Evolutionary conservation across 2,113 vertebrate genomes (phyloP), one percentile per base, ranked within the genome.

Genomic region (Clarias batrachus): DNA sequence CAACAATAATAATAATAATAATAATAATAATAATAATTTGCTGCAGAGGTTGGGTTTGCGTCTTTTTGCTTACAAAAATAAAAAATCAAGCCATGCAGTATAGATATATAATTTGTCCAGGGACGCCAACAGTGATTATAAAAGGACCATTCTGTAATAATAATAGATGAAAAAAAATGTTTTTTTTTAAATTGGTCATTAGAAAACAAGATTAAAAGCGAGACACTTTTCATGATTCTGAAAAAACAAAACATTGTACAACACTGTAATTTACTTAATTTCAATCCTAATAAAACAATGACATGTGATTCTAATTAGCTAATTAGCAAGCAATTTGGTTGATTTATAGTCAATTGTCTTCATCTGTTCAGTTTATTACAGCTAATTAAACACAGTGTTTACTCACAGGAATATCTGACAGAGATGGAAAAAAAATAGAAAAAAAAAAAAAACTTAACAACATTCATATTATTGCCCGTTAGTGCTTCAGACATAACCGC

Each of bases 321-420:
- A 77, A 85, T 76, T 63, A 77, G 33, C 59, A 30, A 10, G 30
- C 57, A 62, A 84, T 23, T 74, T 62, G 16, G 11, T 62, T 48
- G 76, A 48, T 84, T 73, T 60, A 70, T 13, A 41, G 19, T 73
- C 27, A 59, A 37, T 60, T 84, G 33, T n/a, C 23, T 16, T 27
- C 70, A 76, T 27, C 76, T 14, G 41, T 60, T 77, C 16, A 17
- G 27, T 10, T 85, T 27, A 48, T 48, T 37, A 23, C 71, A 52
- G 57, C 48, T 77, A 63, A 84, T 60, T 52, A 52, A 27, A 54
- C 56, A 37, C 56, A 84, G 66, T 73, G 30, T 33, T 71, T 57
- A 27, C 65, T 71, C 68, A 60, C 10, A 73, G 21, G 54, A 17
- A 71, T 71, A 66, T 19, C 27, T 57, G 12, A 57, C 23, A 41